Conservation (phyloP, 2,888 invertebrate species). For the Lordiphosa fenestrarum region DNA sequence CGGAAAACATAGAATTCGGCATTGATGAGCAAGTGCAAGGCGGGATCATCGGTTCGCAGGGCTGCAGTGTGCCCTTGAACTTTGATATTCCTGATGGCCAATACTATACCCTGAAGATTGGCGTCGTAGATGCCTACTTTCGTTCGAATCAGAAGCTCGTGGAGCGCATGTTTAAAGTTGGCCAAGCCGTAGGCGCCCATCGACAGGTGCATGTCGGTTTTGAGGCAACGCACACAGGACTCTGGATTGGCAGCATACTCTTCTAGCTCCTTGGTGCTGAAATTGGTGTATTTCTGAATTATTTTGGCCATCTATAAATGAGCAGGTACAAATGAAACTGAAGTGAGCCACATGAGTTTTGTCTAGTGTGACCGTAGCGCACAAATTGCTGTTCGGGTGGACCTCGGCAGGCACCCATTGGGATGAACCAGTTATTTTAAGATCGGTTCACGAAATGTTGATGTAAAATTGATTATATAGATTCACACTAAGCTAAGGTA, state of each 20-base stretch:
- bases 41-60: conserved; percentile 82
- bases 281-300: conserved; percentile 77
- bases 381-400: no score
- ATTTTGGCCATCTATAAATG: conserved; percentile 71
- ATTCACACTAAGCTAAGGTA: no score
- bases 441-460: no score
- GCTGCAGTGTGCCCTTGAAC: conserved; percentile 81
- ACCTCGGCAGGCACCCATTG: no score
- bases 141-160: conserved; percentile 78
- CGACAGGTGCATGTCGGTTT: conserved; percentile 81
- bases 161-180: conserved; percentile 81
- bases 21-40: conserved; percentile 83
- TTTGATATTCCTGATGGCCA: conserved; percentile 84
- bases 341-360: conserved; percentile 52
- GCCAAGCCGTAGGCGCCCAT: conserved; percentile 82
- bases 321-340: conserved; percentile 1
- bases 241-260: conserved; percentile 81
- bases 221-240: conserved; percentile 81
- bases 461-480: no score
- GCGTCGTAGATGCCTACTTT: conserved; percentile 82
- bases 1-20: conserved; percentile 85
- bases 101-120: conserved; percentile 83
- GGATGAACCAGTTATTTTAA: no score
- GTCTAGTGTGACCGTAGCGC: not conserved
- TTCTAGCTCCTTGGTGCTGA: conserved; percentile 80